These are phyloP conservation scores for Boloria euphrosyne DNA, from an alignment of 2,888 invertebrate genomes.

Conservation along the genomic window DNA sequence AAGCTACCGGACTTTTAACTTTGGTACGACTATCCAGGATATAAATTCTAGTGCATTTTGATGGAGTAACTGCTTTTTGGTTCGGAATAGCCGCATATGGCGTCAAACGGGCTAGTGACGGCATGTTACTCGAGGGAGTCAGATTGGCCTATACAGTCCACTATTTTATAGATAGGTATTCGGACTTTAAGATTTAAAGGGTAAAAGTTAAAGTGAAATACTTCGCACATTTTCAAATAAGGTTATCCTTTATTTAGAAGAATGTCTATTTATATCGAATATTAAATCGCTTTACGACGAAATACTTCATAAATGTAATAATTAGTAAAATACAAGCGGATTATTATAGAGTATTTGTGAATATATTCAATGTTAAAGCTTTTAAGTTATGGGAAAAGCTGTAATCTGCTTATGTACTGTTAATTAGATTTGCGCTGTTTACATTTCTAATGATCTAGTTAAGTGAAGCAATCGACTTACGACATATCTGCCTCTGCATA, in stretches of 20 bases:
- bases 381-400: conserved; percentile 54
- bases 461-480: conserved; percentile 47
- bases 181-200: conserved; percentile 57
- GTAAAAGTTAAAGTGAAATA: background rate
- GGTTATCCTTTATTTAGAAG: too few relatives aligned
- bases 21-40: conserved; percentile 53
- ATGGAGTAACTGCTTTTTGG: conserved; percentile 56
- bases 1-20: conserved; percentile 54
- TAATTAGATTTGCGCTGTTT: conserved; percentile 70
- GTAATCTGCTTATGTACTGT: conserved; percentile 62
- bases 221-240: background rate
- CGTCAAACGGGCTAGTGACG: conserved; percentile 80
- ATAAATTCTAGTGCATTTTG: conserved; percentile 49
- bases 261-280: too few relatives aligned
- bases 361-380: conserved; percentile 61
- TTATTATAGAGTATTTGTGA: conserved; percentile 56
- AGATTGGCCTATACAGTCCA: conserved; percentile 73
- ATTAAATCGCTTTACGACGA: too few relatives aligned
- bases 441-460: conserved; percentile 66
- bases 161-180: conserved; percentile 56
- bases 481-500: background rate
- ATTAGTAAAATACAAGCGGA: too few relatives aligned
- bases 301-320: too few relatives aligned
- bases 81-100: conserved; percentile 68
- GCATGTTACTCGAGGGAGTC: conserved; percentile 74